These are phyloP conservation scores for Mantis religiosa DNA, from an alignment of 2,888 invertebrate genomes.

Conservation along the genomic window DNA sequence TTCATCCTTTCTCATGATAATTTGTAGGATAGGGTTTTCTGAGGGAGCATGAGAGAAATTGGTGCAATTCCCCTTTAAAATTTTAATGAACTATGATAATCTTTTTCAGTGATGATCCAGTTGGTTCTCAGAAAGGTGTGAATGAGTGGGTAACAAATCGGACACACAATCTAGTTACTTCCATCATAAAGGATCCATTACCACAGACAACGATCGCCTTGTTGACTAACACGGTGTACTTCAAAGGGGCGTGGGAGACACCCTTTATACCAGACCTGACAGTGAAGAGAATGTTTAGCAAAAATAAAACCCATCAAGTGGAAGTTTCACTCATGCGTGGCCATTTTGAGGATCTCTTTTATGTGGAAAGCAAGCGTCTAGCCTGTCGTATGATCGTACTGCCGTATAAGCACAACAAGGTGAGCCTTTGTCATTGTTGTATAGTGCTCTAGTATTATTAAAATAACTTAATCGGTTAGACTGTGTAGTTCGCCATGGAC, in stretches of 20 bases:
- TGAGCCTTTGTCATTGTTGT: slow-evolving; percentile 42
- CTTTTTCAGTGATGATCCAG: slow-evolving; percentile 27
- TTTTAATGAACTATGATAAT: too few relatives aligned
- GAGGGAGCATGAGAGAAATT: too few relatives aligned
- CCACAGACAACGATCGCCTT: slow-evolving; percentile 40
- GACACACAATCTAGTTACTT: slow-evolving; percentile 38
- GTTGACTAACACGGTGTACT: slow-evolving; percentile 47
- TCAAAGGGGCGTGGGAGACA: slow-evolving; percentile 46
- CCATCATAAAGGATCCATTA: slow-evolving; percentile 42
- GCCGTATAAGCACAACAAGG: slow-evolving; percentile 45
- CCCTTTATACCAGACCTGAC: slow-evolving; percentile 45
- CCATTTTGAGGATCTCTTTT: slow-evolving; percentile 36
- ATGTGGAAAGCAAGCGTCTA: slow-evolving; percentile 39
- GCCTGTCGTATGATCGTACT: slow-evolving; percentile 44
- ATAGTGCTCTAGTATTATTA: too few relatives aligned
- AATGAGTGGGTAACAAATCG: slow-evolving; percentile 41
- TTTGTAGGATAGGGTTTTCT: too few relatives aligned
- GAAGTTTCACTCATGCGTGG: slow-evolving; percentile 40
- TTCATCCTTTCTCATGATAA: too few relatives aligned
- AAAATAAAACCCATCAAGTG: slow-evolving; percentile 33
- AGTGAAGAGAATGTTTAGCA: slow-evolving; percentile 37
- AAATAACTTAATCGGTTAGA: too few relatives aligned
- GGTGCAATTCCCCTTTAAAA: too few relatives aligned
- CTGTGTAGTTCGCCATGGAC: too few relatives aligned
- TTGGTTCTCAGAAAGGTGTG: slow-evolving; percentile 34